Percentiles rank a stretch among this genome's conserved stretches.
phyloP scores from a whole-genome alignment of 2,888 invertebrate species.

The Coelogynopora nodosa region DNA sequence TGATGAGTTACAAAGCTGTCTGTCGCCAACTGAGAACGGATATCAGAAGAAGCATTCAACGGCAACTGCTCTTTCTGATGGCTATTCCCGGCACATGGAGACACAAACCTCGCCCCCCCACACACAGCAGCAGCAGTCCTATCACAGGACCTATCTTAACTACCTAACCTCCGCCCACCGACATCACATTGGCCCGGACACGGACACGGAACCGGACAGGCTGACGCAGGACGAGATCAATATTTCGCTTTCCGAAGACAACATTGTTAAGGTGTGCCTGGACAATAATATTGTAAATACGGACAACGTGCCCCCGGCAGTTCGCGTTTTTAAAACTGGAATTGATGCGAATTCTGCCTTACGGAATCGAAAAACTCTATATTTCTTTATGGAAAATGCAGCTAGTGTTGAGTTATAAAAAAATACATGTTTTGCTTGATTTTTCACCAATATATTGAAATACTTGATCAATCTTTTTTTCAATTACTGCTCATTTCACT shows the following conservation, averaged over 20 bases:
- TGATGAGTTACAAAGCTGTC: too few species aligned
- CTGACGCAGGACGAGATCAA: not conserved
- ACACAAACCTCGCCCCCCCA: not conserved
- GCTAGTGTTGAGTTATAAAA: not conserved
- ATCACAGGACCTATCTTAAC: not conserved
- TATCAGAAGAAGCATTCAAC: too few species aligned
- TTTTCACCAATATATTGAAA: too few species aligned
- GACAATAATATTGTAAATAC: too few species aligned
- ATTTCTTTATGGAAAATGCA: constrained; percentile 1
- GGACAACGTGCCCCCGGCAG: too few species aligned
- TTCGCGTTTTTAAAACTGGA: not conserved
- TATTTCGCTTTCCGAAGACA: not conserved
- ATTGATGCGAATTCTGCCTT: too few species aligned
- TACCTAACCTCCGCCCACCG: not conserved
- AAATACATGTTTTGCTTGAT: not conserved
- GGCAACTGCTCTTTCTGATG: too few species aligned
- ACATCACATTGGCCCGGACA: not conserved
- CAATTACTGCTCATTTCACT: too few species aligned
- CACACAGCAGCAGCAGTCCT: not conserved
- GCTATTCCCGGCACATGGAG: too few species aligned
- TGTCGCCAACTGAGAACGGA: too few species aligned
- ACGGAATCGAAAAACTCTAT: too few species aligned
- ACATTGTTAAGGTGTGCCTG: not conserved
- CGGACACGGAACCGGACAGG: not conserved
- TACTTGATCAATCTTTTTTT: too few species aligned